Evolutionary conservation across 1,140 invertebrate species (phyloP).

Genomic region (Drosophila yakuba): DNA sequence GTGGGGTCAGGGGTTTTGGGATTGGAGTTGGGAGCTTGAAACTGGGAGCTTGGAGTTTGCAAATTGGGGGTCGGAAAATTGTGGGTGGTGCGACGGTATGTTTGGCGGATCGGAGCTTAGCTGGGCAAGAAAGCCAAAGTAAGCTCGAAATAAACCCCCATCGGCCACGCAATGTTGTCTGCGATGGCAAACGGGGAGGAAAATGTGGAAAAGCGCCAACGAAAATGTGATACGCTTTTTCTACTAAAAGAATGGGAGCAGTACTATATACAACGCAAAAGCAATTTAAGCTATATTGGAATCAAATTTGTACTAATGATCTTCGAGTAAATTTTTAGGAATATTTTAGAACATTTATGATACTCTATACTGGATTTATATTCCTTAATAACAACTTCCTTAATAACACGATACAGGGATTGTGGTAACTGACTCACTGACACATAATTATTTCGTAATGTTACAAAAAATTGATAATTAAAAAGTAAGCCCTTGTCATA

Average conservation of each 20-base stretch:
- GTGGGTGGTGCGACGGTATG: conserved; percentile 1
- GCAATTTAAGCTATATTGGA: no score
- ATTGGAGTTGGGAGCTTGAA: conserved; percentile 4
- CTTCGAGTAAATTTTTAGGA: no score
- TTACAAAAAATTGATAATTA: no score
- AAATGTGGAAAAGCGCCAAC: background rate
- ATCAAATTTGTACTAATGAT: no score
- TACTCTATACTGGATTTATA: no score
- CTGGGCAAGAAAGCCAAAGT: conserved; percentile 72
- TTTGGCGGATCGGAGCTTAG: conserved; percentile 38
- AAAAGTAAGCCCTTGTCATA: no score
- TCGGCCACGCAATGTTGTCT: conserved; percentile 71
- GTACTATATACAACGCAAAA: background rate
- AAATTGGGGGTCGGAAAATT: background rate
- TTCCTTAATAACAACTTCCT: no score
- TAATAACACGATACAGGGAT: no score
- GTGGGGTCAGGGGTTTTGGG: background rate
- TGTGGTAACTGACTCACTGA: no score
- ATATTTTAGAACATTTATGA: no score
- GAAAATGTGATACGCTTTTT: conserved; percentile 12
- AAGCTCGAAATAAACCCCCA: conserved; percentile 81
- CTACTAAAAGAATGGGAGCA: background rate
- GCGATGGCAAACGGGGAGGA: conserved; percentile 29
- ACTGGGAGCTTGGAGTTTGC: background rate
- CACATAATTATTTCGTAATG: no score